phyloP scores from a whole-genome alignment of 1,140 invertebrate genomes.

The Aphaenogaster ashmeadi region DNA sequence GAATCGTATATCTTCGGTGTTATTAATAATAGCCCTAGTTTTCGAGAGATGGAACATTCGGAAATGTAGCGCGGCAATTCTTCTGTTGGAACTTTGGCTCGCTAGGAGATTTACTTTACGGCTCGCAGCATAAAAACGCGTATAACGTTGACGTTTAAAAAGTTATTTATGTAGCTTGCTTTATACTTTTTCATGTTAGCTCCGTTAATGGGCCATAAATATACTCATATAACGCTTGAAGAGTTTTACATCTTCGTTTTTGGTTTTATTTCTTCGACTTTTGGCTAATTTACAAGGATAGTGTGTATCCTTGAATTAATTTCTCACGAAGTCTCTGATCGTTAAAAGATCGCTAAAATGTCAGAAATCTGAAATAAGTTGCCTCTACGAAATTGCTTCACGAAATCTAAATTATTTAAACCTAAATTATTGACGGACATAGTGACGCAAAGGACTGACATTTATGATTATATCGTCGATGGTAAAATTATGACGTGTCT shows the following conservation, averaged over 20 bases:
- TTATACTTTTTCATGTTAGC: constrained; percentile 17
- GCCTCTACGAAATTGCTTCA: background rate
- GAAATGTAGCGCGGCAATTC: background rate
- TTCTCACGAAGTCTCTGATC: background rate
- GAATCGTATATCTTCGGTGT: constrained; percentile 17
- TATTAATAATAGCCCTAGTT: constrained; percentile 46
- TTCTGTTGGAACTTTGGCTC: background rate
- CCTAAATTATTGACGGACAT: background rate
- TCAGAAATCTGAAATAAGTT: background rate
- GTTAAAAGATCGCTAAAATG: background rate
- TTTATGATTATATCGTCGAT: background rate
- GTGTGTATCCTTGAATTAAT: background rate
- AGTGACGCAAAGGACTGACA: background rate
- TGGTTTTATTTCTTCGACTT: background rate
- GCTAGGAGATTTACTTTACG: constrained; percentile 24
- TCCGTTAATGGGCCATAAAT: constrained; percentile 2
- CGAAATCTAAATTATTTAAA: background rate
- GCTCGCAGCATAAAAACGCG: constrained; percentile 21
- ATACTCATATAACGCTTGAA: background rate
- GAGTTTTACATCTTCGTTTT: constrained; percentile 4
- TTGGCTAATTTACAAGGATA: background rate
- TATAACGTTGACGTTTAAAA: constrained; percentile 30
- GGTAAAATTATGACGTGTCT: constrained; percentile 19
- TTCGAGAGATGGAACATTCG: constrained; percentile 15
- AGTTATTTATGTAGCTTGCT: constrained; percentile 47